Percentiles rank a stretch among this genome's conserved stretches.
These are phyloP conservation scores for Apocheima hispidaria DNA, from an alignment of 2,888 invertebrate genomes.

Conservation along the genomic window DNA sequence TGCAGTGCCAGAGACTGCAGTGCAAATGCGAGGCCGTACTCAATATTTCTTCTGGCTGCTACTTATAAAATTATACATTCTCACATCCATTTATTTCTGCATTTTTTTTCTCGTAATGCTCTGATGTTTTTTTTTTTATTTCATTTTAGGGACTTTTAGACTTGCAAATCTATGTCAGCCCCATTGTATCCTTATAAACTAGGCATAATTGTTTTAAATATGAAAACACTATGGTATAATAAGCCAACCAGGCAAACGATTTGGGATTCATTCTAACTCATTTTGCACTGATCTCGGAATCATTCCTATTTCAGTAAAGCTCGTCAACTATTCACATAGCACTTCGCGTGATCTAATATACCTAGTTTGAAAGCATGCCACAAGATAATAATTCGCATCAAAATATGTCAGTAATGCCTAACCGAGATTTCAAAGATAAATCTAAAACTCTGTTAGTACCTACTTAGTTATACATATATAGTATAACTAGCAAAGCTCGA, in stretches of 20 bases:
- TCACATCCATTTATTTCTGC: no score
- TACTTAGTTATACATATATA: background rate
- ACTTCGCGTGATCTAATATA: constrained; percentile 10
- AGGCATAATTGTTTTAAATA: no score
- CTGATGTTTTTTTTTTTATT: no score
- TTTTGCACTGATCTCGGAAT: background rate
- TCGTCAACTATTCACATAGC: constrained; percentile 1
- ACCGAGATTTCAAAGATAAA: background rate
- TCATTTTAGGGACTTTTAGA: no score
- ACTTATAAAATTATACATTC: no score
- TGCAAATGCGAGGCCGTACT: background rate
- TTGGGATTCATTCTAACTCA: background rate
- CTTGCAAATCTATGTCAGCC: no score
- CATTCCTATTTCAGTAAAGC: background rate
- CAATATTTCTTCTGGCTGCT: background rate
- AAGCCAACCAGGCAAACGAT: no score
- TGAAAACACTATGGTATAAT: no score
- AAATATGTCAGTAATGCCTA: constrained; percentile 2
- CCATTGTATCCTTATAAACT: no score
- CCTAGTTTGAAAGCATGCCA: constrained; percentile 1
- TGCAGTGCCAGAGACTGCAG: background rate
- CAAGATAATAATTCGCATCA: background rate
- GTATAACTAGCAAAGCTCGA: background rate
- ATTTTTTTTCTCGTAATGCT: no score
- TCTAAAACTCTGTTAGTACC: background rate